A percentile compares a stretch with the other conserved stretches of the same genome.
These are phyloP conservation scores for Ichneumoninae sp. DNA, from an alignment of 2,888 invertebrate genomes.

Conservation along the genomic window DNA sequence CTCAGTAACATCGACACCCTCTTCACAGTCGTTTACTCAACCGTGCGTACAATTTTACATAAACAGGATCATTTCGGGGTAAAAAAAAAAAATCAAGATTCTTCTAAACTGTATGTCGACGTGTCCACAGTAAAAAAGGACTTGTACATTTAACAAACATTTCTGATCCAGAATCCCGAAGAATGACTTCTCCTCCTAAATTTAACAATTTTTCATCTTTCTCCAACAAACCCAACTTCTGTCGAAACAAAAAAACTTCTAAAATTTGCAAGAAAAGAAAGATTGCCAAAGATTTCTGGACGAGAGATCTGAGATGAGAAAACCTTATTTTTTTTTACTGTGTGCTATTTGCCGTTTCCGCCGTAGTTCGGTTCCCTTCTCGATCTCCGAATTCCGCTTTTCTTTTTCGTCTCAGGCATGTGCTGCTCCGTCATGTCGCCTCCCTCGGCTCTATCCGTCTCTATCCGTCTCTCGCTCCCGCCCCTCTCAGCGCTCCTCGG, in stretches of 20 bases:
- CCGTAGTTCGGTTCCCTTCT: conserved; percentile 6
- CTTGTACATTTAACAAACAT: too few species aligned
- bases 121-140: too few species aligned
- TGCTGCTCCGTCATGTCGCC: conserved; percentile 17
- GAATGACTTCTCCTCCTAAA: too few species aligned
- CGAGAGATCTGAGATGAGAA: neutral
- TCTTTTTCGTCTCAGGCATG: conserved; percentile 19
- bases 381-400: conserved; percentile 20
- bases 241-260: neutral
- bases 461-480: conserved; percentile 12
- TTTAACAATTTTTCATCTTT: too few species aligned
- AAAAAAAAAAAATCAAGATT: neutral
- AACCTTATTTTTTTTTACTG: neutral
- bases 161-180: too few species aligned
- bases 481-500: conserved; percentile 56
- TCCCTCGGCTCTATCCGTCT: conserved; percentile 30
- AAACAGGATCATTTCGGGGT: neutral
- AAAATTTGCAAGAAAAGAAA: neutral
- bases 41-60: neutral
- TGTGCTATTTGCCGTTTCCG: neutral
- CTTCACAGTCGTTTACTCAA: neutral
- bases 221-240: too few species aligned
- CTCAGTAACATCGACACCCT: neutral
- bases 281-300: neutral
- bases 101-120: neutral